Evolutionary conservation across 2,888 invertebrate species (phyloP).

Genomic region (Hanleya hanleyi): DNA sequence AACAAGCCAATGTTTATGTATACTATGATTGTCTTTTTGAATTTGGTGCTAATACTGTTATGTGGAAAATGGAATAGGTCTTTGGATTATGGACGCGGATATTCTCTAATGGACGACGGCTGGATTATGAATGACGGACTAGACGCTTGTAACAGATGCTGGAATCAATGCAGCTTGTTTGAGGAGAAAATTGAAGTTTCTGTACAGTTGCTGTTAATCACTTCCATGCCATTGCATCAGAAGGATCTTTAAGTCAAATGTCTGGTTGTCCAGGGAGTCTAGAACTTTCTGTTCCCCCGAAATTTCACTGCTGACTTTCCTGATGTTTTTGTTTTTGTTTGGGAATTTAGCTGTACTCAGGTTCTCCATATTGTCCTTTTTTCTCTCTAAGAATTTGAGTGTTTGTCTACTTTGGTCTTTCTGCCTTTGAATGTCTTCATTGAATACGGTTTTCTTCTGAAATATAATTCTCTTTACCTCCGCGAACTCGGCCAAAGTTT

Average conservation of each 20-base stretch:
- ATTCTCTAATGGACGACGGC: no score
- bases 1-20: no score
- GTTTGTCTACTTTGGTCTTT: neutral
- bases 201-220: neutral
- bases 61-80: no score
- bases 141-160: neutral
- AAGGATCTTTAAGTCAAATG: neutral
- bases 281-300: neutral
- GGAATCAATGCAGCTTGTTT: neutral
- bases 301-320: neutral
- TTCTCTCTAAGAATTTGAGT: neutral
- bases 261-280: neutral
- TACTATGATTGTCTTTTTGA: no score
- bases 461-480: neutral
- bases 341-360: neutral
- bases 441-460: neutral
- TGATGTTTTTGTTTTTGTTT: neutral
- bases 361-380: neutral
- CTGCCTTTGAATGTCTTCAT: neutral
- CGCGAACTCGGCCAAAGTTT: neutral
- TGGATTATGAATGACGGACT: no score
- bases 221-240: neutral
- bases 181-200: neutral
- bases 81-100: no score
- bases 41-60: no score